These are phyloP conservation scores for Matsumyia berberina DNA, from an alignment of 2,888 invertebrate species.

Conservation along the genomic window DNA sequence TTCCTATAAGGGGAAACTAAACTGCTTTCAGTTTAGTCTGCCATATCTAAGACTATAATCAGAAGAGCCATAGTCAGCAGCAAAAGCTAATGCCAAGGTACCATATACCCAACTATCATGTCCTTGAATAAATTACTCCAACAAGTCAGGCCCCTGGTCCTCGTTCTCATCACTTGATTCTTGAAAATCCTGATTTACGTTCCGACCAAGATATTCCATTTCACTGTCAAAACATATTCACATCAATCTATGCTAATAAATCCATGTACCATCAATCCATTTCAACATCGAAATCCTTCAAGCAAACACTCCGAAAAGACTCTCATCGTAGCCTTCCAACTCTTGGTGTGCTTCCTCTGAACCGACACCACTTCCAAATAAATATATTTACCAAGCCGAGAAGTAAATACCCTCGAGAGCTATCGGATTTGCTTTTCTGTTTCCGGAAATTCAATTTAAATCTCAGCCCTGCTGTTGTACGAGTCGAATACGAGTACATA, in stretches of 20 bases:
- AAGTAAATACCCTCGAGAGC: slow-evolving; percentile 53
- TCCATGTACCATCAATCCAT: background rate
- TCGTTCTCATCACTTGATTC: background rate
- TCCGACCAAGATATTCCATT: background rate
- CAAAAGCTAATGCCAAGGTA: too few relatives aligned
- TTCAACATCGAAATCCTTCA: background rate
- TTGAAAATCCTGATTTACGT: background rate
- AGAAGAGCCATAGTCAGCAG: too few relatives aligned
- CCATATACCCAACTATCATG: too few relatives aligned
- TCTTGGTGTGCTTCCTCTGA: background rate
- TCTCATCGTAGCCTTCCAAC: background rate
- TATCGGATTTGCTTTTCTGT: slow-evolving; percentile 62
- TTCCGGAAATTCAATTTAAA: slow-evolving; percentile 76
- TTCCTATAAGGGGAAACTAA: too few relatives aligned
- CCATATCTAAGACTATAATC: too few relatives aligned
- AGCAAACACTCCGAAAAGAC: background rate
- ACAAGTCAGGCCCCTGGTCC: too few relatives aligned
- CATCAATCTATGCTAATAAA: slow-evolving; percentile 1
- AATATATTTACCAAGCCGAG: slow-evolving; percentile 43
- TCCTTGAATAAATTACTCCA: background rate
- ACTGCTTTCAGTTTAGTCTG: too few relatives aligned
- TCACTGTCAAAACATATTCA: background rate
- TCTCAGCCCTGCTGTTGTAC: slow-evolving; percentile 25
- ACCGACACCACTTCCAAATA: background rate
- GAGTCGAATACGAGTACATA: too few relatives aligned